Evolutionary conservation across 2,888 invertebrate species (phyloP).

Genomic region (Pseudococcus jackbeardsleyi): DNA sequence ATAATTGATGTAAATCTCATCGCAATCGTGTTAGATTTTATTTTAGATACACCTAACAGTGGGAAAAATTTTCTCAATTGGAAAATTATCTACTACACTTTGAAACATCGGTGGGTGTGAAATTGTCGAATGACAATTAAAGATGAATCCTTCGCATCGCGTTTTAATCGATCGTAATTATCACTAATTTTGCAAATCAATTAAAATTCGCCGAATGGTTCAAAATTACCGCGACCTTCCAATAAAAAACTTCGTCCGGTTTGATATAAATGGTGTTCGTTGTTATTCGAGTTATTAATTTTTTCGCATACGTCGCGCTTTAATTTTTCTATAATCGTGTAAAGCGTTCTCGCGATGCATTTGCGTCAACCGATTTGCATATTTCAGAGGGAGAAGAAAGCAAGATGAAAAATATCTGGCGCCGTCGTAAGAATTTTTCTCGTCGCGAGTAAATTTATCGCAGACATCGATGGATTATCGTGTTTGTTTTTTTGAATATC

Average conservation of each 20-base stretch:
- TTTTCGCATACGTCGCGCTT: slow-evolving; percentile 6
- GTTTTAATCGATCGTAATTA: slow-evolving; percentile 1
- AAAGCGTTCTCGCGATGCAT: not conserved
- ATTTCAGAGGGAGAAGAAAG: not conserved
- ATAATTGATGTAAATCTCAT: not conserved
- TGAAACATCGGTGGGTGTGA: not conserved
- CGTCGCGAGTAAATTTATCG: not conserved
- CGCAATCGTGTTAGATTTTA: not conserved
- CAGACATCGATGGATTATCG: not conserved
- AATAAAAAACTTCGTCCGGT: slow-evolving; percentile 6
- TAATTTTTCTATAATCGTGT: slow-evolving; percentile 1
- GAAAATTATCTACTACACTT: not conserved
- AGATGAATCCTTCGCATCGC: not conserved
- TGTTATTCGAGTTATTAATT: slow-evolving; percentile 8
- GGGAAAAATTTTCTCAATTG: not conserved
- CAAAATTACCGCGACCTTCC: not conserved
- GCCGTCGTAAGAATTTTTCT: not conserved
- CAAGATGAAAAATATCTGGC: not conserved
- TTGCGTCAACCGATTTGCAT: slow-evolving; percentile 2
- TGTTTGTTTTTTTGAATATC: not conserved
- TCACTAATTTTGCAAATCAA: not conserved
- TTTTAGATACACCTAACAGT: not conserved
- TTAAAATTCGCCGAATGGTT: not conserved
- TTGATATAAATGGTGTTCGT: not conserved
- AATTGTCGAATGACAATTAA: not conserved